Evolutionary conservation across 2,113 vertebrate species (phyloP).

Genomic region (Cyphomyrus plagiostoma): DNA sequence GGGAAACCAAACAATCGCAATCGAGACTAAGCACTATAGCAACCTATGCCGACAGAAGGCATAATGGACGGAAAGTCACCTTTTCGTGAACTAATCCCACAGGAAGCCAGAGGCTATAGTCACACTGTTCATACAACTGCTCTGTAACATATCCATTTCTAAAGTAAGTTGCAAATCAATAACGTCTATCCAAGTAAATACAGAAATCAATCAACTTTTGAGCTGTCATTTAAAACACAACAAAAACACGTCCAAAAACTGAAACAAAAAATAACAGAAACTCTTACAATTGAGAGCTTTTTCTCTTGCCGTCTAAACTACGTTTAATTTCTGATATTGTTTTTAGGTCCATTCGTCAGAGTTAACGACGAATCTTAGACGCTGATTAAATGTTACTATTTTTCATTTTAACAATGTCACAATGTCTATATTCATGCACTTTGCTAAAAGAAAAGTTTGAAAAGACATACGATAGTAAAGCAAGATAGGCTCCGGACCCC

Average conservation of each 20-base stretch:
- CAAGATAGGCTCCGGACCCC: too few relatives aligned
- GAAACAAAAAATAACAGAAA: background rate
- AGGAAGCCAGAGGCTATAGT: background rate
- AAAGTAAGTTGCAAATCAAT: background rate
- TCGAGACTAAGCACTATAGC: background rate
- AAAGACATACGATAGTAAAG: background rate
- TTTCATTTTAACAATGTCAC: background rate
- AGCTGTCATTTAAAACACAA: background rate
- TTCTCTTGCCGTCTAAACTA: background rate
- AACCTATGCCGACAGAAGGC: background rate
- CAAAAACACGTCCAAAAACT: background rate
- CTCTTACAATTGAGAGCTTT: background rate
- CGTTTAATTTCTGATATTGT: constrained; percentile 72
- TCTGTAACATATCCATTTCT: background rate
- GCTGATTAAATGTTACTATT: background rate
- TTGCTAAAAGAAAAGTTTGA: background rate
- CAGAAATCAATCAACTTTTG: background rate
- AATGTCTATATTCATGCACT: background rate
- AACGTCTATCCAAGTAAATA: background rate
- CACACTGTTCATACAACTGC: background rate
- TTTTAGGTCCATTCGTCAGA: constrained; percentile 72
- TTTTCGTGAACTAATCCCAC: background rate
- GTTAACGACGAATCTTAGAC: background rate
- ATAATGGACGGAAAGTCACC: background rate
- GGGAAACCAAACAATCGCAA: background rate